Base-by-base conservation (phyloP, 2,888 invertebrate genomes). In the Drosophila phalerata region DNA sequence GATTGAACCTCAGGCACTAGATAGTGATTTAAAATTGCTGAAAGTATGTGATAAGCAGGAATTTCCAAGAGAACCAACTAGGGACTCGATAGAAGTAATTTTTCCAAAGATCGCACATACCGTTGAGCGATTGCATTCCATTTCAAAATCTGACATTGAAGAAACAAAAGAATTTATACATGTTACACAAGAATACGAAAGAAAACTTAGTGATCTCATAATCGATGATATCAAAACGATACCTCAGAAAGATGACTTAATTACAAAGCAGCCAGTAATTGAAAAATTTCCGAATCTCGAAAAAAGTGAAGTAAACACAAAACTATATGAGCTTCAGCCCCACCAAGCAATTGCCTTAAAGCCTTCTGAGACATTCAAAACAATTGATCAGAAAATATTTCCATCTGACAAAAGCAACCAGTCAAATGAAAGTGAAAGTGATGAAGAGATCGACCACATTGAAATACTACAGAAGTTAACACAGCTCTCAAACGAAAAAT, bases 1-100 rank as follows among this genome's bases (percentile, higher is more conserved):
- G 13, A 67, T 43, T 63, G 40, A 34, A 40, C 34, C 68, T 15
- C 51, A 58, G 9, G 65, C 53, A 48, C 42, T 25, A 34, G 42
- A 71, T 15, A 72, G 63, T 53, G 61, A 72, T 61, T 62, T 47
- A 55, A 67, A 51, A 40, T 62, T 64, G 60, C 53, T 67, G 47
- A 67, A 51, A 69, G 73, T 71, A 60, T 83, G 73, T 81, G 85
- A 85, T 86, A 86, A 61, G 51, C 53, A 70, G 34, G 81, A 81
- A 70, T 85, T 90, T 80, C 89, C 90, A 56, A 55, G 69, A 56
- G 76, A 76, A 51, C 53, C 63, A 56, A 65, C 30, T 47, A 60
- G 30, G 22, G 53, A 63, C 11, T 56, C 38, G 22, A 56, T 37
- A 10, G 58, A 65, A 8, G 60, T 68, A 49, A 55, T 47, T 19